A percentile compares a stretch with the other conserved stretches of the same genome.
phyloP scores from a whole-genome alignment of 2,888 invertebrate genomes.

The Sceliomorpha sp. region DNA sequence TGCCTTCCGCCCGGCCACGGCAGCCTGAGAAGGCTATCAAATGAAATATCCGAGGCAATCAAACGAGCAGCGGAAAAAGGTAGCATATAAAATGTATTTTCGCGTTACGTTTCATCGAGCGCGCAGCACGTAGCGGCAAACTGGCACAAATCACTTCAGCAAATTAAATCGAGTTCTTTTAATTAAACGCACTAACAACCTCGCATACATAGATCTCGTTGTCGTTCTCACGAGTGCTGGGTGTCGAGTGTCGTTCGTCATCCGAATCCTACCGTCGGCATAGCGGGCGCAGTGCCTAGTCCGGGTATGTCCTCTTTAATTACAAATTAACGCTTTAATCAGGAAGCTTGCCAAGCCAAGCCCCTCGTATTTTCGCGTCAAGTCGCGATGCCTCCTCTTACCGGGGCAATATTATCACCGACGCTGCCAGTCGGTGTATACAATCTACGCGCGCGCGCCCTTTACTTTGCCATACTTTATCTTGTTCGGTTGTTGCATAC shows the following conservation, averaged over 20 bases:
- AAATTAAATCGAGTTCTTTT: conserved; percentile 5
- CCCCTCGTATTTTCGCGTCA: conserved; percentile 68
- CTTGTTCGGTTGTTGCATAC: conserved; percentile 5
- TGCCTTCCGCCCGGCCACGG: not conserved
- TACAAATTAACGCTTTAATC: conserved; percentile 76
- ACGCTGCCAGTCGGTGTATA: conserved; percentile 55
- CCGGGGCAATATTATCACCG: conserved; percentile 69
- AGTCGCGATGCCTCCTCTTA: conserved; percentile 51
- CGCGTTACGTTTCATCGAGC: not conserved
- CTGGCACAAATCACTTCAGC: conserved; percentile 1
- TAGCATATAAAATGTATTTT: not conserved
- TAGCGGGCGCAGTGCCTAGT: conserved; percentile 26
- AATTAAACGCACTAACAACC: not conserved
- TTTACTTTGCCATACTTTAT: conserved; percentile 29
- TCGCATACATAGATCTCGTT: not conserved
- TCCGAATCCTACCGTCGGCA: conserved; percentile 3
- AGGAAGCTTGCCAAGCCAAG: conserved; percentile 70
- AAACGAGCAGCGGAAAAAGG: too few species aligned
- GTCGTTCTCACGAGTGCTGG: too few species aligned
- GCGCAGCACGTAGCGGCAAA: not conserved
- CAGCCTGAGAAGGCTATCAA: too few species aligned
- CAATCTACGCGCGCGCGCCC: conserved; percentile 2
- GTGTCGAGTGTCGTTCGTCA: conserved; percentile 10
- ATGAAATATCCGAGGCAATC: too few species aligned
- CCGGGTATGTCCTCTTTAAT: conserved; percentile 65